Percentiles rank a stretch among this genome's conserved stretches.
These are phyloP conservation scores for Morone chrysops DNA, from an alignment of 2,113 vertebrate genomes.

Conservation along the genomic window DNA sequence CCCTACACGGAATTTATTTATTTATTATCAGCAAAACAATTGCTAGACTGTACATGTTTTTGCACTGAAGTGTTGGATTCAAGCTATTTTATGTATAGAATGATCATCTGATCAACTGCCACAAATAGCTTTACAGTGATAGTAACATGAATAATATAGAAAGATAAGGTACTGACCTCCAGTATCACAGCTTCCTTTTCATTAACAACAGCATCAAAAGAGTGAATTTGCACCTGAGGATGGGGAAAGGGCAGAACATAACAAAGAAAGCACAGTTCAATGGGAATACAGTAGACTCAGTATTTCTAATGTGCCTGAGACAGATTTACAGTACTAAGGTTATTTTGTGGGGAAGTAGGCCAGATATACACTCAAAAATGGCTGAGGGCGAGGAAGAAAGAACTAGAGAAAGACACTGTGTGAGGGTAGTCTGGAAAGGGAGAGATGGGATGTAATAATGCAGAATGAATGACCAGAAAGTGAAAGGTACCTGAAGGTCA, in stretches of 20 bases:
- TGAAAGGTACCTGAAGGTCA: conserved; percentile 87
- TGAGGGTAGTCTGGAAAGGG: neutral
- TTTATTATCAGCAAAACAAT: neutral
- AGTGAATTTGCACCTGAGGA: conserved; percentile 85
- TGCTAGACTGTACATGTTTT: neutral
- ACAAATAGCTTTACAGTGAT: neutral
- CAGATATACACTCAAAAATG: neutral
- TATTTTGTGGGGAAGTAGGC: neutral
- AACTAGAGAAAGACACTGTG: neutral
- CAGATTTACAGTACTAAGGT: neutral
- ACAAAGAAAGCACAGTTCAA: neutral
- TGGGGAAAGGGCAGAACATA: neutral
- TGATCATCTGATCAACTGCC: neutral
- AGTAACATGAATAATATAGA: neutral
- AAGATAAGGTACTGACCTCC: conserved; percentile 81
- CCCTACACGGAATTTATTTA: neutral
- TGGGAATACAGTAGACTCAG: neutral
- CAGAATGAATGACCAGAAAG: neutral
- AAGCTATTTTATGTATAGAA: neutral
- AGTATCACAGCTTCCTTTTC: conserved; percentile 86
- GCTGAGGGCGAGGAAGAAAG: neutral
- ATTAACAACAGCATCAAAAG: conserved; percentile 81
- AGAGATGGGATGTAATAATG: neutral
- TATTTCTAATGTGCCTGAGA: neutral
- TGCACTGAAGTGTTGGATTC: neutral